A percentile compares a stretch with the other conserved stretches of the same genome.
Evolutionary conservation across 2,888 invertebrate genomes (phyloP).

Genomic region (Xestobium rufovillosum): DNA sequence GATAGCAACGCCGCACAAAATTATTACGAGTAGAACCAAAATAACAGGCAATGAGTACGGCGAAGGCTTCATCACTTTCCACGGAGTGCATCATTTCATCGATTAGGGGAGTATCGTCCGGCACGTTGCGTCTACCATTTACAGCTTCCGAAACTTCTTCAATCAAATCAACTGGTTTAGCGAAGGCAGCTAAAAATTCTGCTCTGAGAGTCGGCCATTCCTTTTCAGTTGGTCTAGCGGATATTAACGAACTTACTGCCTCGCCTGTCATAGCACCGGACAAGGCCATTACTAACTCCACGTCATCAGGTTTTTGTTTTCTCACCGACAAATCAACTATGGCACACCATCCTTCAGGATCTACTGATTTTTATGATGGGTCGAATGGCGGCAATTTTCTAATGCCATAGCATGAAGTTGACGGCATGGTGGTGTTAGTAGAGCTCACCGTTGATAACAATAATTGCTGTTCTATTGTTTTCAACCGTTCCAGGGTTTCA

Average conservation of each 20-base stretch:
- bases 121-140: conserved; percentile 3
- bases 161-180: conserved; percentile 7
- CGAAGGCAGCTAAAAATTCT: conserved; percentile 9
- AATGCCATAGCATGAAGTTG: neutral
- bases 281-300: conserved; percentile 9
- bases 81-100: conserved; percentile 11
- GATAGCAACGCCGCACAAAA: neutral
- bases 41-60: conserved; percentile 9
- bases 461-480: neutral
- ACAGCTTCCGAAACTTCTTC: conserved; percentile 11
- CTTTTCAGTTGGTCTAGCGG: conserved; percentile 5
- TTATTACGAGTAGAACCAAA: conserved; percentile 7
- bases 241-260: conserved; percentile 3
- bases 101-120: conserved; percentile 7
- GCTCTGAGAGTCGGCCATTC: conserved; percentile 9
- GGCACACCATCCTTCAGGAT: conserved; percentile 11
- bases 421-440: conserved; percentile 1
- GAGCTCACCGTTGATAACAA: neutral
- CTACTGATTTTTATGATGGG: conserved; percentile 7
- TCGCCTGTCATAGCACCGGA: conserved; percentile 6
- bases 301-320: conserved; percentile 6
- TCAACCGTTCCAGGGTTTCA: neutral
- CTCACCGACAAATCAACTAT: conserved; percentile 9
- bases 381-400: conserved; percentile 8
- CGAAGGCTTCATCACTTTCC: conserved; percentile 11